These are phyloP conservation scores for Rana temporaria DNA, from an alignment of 2,113 vertebrate species.

Conservation along the genomic window DNA sequence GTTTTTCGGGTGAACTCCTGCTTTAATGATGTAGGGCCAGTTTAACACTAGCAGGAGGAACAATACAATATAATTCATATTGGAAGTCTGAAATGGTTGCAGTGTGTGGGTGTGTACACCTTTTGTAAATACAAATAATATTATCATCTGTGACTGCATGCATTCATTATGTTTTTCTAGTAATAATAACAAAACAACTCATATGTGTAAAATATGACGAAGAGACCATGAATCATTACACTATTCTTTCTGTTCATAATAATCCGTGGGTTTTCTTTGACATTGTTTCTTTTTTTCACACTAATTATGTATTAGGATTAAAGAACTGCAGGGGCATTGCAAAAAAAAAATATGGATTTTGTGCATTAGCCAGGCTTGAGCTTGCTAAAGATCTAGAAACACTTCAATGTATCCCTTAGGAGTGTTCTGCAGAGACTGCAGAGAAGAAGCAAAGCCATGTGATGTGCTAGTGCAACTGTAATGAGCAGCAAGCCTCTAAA, in stretches of 20 bases:
- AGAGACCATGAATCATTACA: background rate
- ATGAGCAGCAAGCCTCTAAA: conserved; percentile 29
- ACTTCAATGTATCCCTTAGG: conserved; percentile 52
- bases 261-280: conserved; percentile 15
- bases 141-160: too few relatives aligned
- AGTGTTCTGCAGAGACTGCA: conserved; percentile 38
- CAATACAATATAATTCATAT: too few relatives aligned
- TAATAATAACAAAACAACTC: too few relatives aligned
- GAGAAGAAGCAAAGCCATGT: conserved; percentile 31
- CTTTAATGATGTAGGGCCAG: too few relatives aligned
- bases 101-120: too few relatives aligned
- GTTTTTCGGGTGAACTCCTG: too few relatives aligned
- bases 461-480: conserved; percentile 38
- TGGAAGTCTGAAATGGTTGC: too few relatives aligned
- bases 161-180: too few relatives aligned
- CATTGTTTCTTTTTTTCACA: conserved; percentile 1
- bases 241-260: background rate
- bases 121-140: too few relatives aligned
- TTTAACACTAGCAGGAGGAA: too few relatives aligned
- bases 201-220: background rate
- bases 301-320: conserved; percentile 47
- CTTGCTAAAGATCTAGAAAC: conserved; percentile 39
- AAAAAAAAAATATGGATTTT: conserved; percentile 41
- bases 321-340: conserved; percentile 32
- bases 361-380: conserved; percentile 52